Base-by-base conservation (phyloP, 2,888 invertebrate species). In the Tuta absoluta region DNA sequence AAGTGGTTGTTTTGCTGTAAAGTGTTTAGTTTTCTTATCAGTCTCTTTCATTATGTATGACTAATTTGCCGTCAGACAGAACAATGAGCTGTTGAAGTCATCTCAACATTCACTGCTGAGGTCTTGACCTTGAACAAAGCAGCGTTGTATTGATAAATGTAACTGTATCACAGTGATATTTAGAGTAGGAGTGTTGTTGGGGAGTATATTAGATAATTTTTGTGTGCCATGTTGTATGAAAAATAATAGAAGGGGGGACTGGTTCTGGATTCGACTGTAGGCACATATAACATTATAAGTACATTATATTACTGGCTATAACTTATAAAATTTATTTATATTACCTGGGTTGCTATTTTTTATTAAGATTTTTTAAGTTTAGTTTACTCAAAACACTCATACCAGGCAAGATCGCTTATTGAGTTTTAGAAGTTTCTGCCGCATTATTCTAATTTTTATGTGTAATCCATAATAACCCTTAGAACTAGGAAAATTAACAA, bases 51-150 rank as follows among this genome's bases (percentile, higher is more conserved):
- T 63, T 63, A 63, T 33, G 33, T 10, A 33, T 58, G 48, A 63
- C 21, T 58, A 28, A 63, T 64, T 59, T 10, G 17, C 41, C 45
- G 51, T 51, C 28, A 53, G 8, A 49, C 21, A 62, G 49, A 23
- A 57, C 57, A 58, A 65, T 58, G 21, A 12, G 33, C 23, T 38
- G 48, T 65, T 62, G 37, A 57, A 28, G 61, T 61, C 59, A 64
- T 33, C 28, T 48, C 19, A 61, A 33, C 37, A 19, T 65, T 62
- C n/a, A 37, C 38, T 17, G 48, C 56, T 24, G 11, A 24, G 59
- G 5, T 24, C 53, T 24, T 48, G 62, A 62, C 65, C 65, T 65
- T 64, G 64, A 7, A 45, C 45, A 37, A 28, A 62, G 62, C 49
- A n/a, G 28, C 28, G 28, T 7, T 60, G 10, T 48, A 19, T 57